Percentiles rank a stretch among this genome's conserved stretches.
phyloP scores from a whole-genome alignment of 2,797 vertebrate species.

The Serranus cabrilla region DNA sequence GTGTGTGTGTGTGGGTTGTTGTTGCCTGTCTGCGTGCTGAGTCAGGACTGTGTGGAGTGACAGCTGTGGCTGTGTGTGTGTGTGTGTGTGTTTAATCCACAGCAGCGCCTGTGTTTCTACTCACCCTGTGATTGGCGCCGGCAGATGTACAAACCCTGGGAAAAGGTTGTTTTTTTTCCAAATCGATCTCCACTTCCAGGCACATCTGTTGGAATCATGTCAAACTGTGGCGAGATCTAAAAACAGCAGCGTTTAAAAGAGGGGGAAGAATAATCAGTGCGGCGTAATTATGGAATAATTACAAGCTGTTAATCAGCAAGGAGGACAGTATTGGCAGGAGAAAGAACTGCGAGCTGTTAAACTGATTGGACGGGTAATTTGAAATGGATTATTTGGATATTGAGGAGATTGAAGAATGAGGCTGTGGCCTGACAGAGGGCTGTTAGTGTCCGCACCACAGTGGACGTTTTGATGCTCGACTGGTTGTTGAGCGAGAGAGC shows the following conservation, averaged over 20 bases:
- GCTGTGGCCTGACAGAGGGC: slow-evolving; percentile 1
- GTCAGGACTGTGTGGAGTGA: too few relatives aligned
- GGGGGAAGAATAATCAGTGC: slow-evolving; percentile 36
- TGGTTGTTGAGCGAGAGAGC: slow-evolving; percentile 20
- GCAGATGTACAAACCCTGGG: slow-evolving; percentile 55
- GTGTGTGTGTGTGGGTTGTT: slow-evolving; percentile 22
- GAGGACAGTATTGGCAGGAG: slow-evolving; percentile 55
- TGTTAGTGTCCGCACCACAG: slow-evolving; percentile 3
- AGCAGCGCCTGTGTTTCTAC: slow-evolving; percentile 50
- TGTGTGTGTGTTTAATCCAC: slow-evolving; percentile 48
- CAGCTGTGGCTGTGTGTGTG: not conserved
- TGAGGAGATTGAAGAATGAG: slow-evolving; percentile 33
- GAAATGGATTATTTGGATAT: slow-evolving; percentile 59
- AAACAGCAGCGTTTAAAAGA: slow-evolving; percentile 4
- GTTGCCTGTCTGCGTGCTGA: slow-evolving; percentile 33
- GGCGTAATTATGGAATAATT: slow-evolving; percentile 59
- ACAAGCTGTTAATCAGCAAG: slow-evolving; percentile 60
- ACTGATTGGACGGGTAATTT: slow-evolving; percentile 58
- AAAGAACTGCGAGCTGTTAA: slow-evolving; percentile 59
- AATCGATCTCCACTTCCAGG: not conserved
- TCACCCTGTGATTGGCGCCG: slow-evolving; percentile 40
- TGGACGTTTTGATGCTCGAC: slow-evolving; percentile 32
- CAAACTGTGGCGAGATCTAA: slow-evolving; percentile 23
- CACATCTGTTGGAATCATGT: slow-evolving; percentile 25
- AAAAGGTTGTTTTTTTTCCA: not conserved